Percentiles rank a stretch among this genome's conserved stretches.
phyloP scores from a whole-genome alignment of 2,113 vertebrate species.

The Haliaeetus leucogaster region DNA sequence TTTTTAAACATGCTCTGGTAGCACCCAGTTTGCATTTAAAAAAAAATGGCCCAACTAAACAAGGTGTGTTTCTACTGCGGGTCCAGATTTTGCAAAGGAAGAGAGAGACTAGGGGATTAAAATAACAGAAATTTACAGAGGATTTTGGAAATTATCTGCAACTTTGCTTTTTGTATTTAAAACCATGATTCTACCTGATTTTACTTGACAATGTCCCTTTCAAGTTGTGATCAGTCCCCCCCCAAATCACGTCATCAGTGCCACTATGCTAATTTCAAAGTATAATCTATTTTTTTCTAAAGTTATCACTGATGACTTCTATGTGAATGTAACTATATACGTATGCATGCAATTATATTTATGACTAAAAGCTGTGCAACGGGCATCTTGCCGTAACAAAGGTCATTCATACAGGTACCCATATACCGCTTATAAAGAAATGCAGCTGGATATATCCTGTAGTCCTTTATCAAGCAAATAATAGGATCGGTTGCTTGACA shows the following conservation, averaged over 20 bases:
- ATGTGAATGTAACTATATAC: neutral
- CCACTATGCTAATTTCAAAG: neutral
- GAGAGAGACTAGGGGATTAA: neutral
- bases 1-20: neutral
- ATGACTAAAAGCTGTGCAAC: neutral
- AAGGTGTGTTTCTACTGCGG: neutral
- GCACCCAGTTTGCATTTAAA: neutral
- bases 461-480: neutral
- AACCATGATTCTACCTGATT: neutral
- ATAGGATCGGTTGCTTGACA: neutral
- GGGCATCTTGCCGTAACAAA: neutral
- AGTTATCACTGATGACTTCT: neutral
- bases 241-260: neutral
- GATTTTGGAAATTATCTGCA: neutral
- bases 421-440: neutral
- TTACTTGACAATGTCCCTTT: neutral
- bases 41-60: neutral
- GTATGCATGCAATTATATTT: neutral
- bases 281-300: neutral
- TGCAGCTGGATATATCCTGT: accelerated
- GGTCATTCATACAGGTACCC: neutral
- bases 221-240: neutral
- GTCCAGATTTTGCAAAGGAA: neutral
- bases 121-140: neutral
- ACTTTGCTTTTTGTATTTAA: neutral